phyloP scores from a whole-genome alignment of 1,140 invertebrate species.

The Drosophila setifemur region DNA sequence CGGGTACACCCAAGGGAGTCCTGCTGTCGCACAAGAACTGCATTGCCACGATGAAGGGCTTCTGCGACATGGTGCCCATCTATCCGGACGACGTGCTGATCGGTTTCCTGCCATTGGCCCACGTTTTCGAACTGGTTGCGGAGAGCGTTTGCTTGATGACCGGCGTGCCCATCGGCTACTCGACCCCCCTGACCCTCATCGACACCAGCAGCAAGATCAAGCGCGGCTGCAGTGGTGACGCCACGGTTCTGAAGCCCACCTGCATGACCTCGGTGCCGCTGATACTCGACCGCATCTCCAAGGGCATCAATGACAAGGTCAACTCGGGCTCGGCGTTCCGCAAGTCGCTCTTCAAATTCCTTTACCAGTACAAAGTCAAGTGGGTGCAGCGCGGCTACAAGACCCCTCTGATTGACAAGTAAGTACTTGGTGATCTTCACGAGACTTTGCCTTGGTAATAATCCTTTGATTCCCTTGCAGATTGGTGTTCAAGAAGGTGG shows the following conservation, averaged over 20 bases:
- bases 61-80: conserved; percentile 90
- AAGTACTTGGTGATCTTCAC: conserved; percentile 22
- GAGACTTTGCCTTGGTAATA: neutral
- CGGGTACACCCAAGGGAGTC: conserved; percentile 94
- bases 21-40: conserved; percentile 95
- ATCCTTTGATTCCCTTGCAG: conserved; percentile 13
- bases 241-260: conserved; percentile 94
- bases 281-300: conserved; percentile 97
- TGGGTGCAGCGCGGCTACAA: conserved; percentile 93
- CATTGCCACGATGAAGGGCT: conserved; percentile 93
- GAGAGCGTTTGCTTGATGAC: conserved; percentile 88
- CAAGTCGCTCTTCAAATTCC: conserved; percentile 94
- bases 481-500: conserved; percentile 90
- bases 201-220: conserved; percentile 98
- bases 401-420: conserved; percentile 91
- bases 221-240: conserved; percentile 95
- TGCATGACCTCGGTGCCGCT: conserved; percentile 97
- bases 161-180: conserved; percentile 98
- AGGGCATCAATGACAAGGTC: conserved; percentile 96
- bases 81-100: conserved; percentile 92
- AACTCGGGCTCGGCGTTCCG: conserved; percentile 89
- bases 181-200: conserved; percentile 96
- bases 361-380: conserved; percentile 94
- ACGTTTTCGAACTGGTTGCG: conserved; percentile 96
- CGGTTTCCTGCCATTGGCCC: conserved; percentile 97